A percentile compares a stretch with the other conserved stretches of the same genome.
Evolutionary conservation across 2,797 vertebrate species (phyloP).

Genomic region (Cossypha niveicapilla): DNA sequence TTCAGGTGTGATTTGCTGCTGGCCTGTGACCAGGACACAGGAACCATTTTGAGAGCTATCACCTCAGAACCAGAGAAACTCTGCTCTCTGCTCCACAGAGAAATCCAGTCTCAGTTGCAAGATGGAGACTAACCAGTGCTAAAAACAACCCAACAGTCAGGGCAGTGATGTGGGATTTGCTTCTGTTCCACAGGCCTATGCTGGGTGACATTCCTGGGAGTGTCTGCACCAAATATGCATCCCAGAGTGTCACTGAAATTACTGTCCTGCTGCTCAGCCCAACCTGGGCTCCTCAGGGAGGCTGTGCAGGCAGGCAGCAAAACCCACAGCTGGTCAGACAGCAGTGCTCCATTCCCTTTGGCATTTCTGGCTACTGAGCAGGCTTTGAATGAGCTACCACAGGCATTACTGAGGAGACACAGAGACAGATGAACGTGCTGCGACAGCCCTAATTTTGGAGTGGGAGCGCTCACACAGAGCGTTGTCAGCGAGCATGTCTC

Average conservation of each 20-base stretch:
- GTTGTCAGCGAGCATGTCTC: not conserved
- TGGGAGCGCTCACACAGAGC: rapidly evolving
- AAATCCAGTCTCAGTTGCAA: not conserved
- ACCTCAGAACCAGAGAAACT: not conserved
- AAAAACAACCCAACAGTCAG: not conserved
- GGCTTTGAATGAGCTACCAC: not conserved
- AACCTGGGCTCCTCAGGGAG: not conserved
- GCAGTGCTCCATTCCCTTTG: not conserved
- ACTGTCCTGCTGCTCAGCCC: not conserved
- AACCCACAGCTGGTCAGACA: not conserved
- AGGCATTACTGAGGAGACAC: not conserved
- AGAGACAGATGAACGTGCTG: not conserved
- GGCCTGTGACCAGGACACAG: not conserved
- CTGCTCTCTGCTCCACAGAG: not conserved
- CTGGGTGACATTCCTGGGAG: not conserved
- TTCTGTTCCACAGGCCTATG: not conserved
- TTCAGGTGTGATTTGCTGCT: not conserved
- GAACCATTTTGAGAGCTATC: not conserved
- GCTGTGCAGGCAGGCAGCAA: not conserved
- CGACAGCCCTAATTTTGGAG: not conserved
- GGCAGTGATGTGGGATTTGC: not conserved
- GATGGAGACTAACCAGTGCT: not conserved
- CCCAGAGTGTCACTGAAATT: rapidly evolving
- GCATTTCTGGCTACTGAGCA: not conserved
- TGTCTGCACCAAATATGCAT: not conserved